Percentiles rank a stretch among this genome's conserved stretches.
These are phyloP conservation scores for Patella pellucida DNA, from an alignment of 2,888 invertebrate species.

Conservation along the genomic window DNA sequence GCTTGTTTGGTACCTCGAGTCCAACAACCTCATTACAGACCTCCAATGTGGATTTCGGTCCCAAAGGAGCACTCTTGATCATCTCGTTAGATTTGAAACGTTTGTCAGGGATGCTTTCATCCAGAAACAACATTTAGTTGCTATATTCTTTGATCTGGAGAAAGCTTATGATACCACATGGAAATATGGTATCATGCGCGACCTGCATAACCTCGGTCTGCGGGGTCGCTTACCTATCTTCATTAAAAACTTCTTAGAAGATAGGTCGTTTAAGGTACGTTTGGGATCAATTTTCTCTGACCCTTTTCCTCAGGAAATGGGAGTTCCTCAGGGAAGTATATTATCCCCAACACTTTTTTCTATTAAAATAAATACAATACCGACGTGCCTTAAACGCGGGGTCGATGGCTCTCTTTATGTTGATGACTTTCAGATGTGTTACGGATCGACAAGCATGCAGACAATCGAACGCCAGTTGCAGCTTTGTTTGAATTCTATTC, in stretches of 20 bases:
- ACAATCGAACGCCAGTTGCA: constrained; percentile 18
- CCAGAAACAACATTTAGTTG: constrained; percentile 36
- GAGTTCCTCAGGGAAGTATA: constrained; percentile 24
- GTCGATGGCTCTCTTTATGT: constrained; percentile 21
- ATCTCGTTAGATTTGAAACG: constrained; percentile 37
- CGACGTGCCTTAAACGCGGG: neutral
- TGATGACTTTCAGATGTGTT: constrained; percentile 20
- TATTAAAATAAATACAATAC: constrained; percentile 15
- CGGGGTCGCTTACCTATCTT: constrained; percentile 25
- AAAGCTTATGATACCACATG: constrained; percentile 18
- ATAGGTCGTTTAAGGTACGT: constrained; percentile 32
- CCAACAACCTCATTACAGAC: constrained; percentile 30
- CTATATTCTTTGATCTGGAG: constrained; percentile 45
- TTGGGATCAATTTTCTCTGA: constrained; percentile 23
- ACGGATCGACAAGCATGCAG: neutral
- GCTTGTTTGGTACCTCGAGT: constrained; percentile 41
- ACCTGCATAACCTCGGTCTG: constrained; percentile 33
- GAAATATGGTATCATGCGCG: constrained; percentile 32
- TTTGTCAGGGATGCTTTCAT: constrained; percentile 41
- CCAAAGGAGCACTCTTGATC: constrained; percentile 29
- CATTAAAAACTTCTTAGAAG: no score
- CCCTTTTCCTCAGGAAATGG: constrained; percentile 19
- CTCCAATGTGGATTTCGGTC: constrained; percentile 38
- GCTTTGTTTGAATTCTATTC: constrained; percentile 6
- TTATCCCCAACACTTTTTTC: constrained; percentile 16